Percentiles rank a stretch among this genome's conserved stretches.
Evolutionary conservation across 2,888 invertebrate species (phyloP).

Genomic region (Torymus auratus): DNA sequence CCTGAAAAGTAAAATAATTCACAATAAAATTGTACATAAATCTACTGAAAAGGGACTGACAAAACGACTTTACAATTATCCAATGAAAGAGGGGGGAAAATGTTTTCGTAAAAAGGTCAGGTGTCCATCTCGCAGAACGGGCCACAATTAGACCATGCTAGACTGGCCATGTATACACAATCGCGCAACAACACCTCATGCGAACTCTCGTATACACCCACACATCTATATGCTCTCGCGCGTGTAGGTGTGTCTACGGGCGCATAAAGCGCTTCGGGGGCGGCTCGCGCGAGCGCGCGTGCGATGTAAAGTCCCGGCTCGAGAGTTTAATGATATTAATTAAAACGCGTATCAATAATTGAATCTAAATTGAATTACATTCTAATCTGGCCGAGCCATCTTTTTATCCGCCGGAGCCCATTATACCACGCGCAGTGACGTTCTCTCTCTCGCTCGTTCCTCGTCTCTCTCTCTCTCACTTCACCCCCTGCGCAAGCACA

Average conservation of each 20-base stretch:
- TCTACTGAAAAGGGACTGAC: too few relatives aligned
- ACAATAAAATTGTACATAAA: too few relatives aligned
- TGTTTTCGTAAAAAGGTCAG: too few relatives aligned
- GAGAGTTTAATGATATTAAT: conserved; percentile 63
- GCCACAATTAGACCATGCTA: too few relatives aligned
- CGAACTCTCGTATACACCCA: too few relatives aligned
- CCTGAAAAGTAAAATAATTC: too few relatives aligned
- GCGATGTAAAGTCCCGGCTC: conserved; percentile 31
- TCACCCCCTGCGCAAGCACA: not conserved
- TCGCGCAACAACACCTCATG: too few relatives aligned
- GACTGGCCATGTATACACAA: not conserved
- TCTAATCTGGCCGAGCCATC: conserved; percentile 63
- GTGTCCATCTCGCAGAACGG: too few relatives aligned
- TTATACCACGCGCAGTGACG: conserved; percentile 39
- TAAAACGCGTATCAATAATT: conserved; percentile 66
- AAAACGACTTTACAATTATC: too few relatives aligned
- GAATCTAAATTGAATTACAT: conserved; percentile 66
- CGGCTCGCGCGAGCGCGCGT: too few relatives aligned
- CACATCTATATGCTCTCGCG: not conserved
- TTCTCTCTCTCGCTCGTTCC: conserved; percentile 40
- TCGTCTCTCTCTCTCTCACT: conserved; percentile 1
- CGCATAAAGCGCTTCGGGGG: not conserved
- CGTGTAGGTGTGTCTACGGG: not conserved
- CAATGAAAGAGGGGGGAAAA: too few relatives aligned
- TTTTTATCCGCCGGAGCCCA: conserved; percentile 60